phyloP scores from a whole-genome alignment of 2,113 vertebrate species.

The Tachuris rubrigastra region DNA sequence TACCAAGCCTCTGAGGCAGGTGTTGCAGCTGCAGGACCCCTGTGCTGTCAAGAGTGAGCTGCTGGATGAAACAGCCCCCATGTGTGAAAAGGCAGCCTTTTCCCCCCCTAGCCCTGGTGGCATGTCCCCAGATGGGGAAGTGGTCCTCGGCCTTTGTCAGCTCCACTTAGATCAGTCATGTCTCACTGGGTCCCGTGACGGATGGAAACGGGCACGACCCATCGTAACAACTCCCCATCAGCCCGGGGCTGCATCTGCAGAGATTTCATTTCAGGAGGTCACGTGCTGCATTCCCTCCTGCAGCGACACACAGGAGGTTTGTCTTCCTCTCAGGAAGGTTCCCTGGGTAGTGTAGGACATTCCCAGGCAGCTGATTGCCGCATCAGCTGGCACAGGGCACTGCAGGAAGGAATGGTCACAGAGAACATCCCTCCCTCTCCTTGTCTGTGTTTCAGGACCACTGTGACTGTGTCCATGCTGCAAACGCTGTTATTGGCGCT shows the following conservation, averaged over 20 bases:
- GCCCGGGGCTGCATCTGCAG: neutral
- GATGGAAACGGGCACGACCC: constrained; percentile 38
- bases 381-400: neutral
- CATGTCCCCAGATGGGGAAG: constrained; percentile 3
- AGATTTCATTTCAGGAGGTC: neutral
- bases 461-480: neutral
- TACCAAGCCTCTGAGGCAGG: neutral
- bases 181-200: constrained; percentile 7
- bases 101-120: neutral
- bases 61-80: neutral
- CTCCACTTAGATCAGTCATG: constrained; percentile 34
- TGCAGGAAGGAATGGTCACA: neutral
- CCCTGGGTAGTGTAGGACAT: neutral
- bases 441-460: neutral
- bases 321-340: neutral
- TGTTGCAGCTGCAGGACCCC: neutral
- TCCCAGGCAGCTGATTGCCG: neutral
- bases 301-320: neutral
- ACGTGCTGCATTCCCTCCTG: neutral
- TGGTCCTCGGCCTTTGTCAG: constrained; percentile 48
- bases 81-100: neutral
- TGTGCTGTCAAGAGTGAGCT: neutral
- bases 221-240: neutral
- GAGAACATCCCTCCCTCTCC: neutral
- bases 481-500: neutral